Base-by-base conservation (phyloP, 2,797 vertebrate species). In the Falco columbarius region DNA sequence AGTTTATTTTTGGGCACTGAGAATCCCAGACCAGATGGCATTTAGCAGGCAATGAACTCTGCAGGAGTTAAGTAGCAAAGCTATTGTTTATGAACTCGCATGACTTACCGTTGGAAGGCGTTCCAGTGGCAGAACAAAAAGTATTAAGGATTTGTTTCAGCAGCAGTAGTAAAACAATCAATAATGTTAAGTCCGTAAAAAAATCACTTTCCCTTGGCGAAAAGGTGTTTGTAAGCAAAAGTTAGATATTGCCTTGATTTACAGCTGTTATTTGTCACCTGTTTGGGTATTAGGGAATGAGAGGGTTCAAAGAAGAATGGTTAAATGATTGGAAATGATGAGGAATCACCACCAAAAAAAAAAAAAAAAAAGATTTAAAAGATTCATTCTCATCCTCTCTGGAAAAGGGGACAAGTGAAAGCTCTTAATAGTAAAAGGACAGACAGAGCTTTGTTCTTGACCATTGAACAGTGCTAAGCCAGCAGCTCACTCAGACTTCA, bases 31-130 rank as follows among this genome's bases (percentile, higher is more conserved):
- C 32, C 61, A 93, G 70, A 73, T 93, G 85, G 58, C 62, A n/a
- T 90, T 86, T 86, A 95, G 71, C 70, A 66, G 68, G 70, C 82
- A 66, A 5, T 91, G 54, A 94, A 76, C 40, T 82, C 84, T 54
- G 20, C 49, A 47, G 59, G 68, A 93, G 66, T 68, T 81, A 91
- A 93, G 89, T 44, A 84, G 58, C 72, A 86, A 88, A 90, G 55
- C 62, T 94, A 32, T 81, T 88, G 82, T 86, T 94, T 77, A 42
- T 86, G 70, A 94, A 75, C 61, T 89, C 1, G 0, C 14, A 3
- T 83, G 75, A 66, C 61, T 89, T 81, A 59, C 5, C 34, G 12
- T 34, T 90, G 82, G 38, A 91, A 95, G 32, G 34, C 6, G 0
- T 92, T 89, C 12, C 34, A 68, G 13, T 40, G 21, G 29, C 24